phyloP scores from a whole-genome alignment of 53 echinoderm and acorn worm species.

The Echinometra lucunter region DNA sequence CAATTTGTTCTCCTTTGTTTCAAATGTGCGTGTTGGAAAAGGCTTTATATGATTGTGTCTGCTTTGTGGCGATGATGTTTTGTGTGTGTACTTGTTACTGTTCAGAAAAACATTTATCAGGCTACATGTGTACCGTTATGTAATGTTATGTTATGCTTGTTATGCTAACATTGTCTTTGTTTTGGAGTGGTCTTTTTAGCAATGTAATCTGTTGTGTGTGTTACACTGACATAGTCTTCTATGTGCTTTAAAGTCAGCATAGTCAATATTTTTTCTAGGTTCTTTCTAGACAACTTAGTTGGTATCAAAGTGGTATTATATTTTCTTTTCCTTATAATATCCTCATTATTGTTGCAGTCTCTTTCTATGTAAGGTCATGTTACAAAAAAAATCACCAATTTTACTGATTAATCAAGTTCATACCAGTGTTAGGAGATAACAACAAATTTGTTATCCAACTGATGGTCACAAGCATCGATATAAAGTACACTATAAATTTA shows the following conservation, averaged over 20 bases:
- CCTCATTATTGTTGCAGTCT: slow-evolving; percentile 14
- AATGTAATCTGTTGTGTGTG: background rate
- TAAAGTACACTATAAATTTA: background rate
- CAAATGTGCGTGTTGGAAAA: background rate
- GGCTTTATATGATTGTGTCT: slow-evolving; percentile 30
- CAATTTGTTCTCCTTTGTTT: background rate
- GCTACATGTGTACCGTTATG: background rate
- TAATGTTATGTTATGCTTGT: slow-evolving; percentile 16
- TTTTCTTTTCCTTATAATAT: background rate
- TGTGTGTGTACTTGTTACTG: slow-evolving; percentile 2
- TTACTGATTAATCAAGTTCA: background rate
- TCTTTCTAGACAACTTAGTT: too few species aligned
- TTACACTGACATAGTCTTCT: background rate
- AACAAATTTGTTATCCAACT: background rate
- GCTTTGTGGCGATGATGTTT: slow-evolving; percentile 49
- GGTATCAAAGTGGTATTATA: background rate
- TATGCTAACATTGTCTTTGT: background rate
- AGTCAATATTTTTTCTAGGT: background rate
- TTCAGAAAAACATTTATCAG: slow-evolving; percentile 47
- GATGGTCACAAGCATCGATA: background rate
- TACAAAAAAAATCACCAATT: background rate
- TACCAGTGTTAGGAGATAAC: background rate
- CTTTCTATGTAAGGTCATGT: background rate
- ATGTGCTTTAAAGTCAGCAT: background rate
- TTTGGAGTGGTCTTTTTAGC: background rate